These are phyloP conservation scores for Molorchus minor DNA, from an alignment of 2,888 invertebrate genomes.

Conservation along the genomic window DNA sequence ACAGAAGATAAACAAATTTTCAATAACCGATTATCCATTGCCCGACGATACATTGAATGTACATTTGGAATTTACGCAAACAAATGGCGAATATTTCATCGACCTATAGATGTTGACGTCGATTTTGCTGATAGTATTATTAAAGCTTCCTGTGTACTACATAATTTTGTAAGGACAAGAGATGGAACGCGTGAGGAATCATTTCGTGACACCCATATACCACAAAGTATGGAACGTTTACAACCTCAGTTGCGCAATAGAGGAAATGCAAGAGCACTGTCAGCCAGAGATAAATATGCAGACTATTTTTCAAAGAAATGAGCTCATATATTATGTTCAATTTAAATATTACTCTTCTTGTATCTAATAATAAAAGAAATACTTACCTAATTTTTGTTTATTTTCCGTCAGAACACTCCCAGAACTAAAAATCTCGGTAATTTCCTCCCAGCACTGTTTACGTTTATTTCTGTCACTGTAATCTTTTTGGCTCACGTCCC, in stretches of 20 bases:
- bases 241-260: neutral
- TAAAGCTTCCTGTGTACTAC: slow-evolving; percentile 21
- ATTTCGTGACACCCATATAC: neutral
- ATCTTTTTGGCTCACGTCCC: neutral
- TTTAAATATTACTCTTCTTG: too few species aligned
- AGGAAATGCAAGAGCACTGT: neutral
- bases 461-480: neutral
- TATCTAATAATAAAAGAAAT: too few species aligned
- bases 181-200: slow-evolving; percentile 6
- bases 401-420: neutral
- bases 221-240: neutral
- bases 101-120: slow-evolving; percentile 33
- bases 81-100: slow-evolving; percentile 50
- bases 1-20: slow-evolving; percentile 43
- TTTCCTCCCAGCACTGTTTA: slow-evolving; percentile 1
- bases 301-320: neutral
- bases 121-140: slow-evolving; percentile 6
- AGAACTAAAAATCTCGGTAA: neutral
- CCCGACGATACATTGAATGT: slow-evolving; percentile 49
- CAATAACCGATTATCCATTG: slow-evolving; percentile 47
- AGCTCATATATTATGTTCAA: too few species aligned
- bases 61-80: slow-evolving; percentile 54
- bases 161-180: slow-evolving; percentile 34
- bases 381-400: neutral
- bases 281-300: neutral